These are phyloP conservation scores for Zonotrichia leucophrys DNA, from an alignment of 2,113 vertebrate genomes.

Conservation along the genomic window DNA sequence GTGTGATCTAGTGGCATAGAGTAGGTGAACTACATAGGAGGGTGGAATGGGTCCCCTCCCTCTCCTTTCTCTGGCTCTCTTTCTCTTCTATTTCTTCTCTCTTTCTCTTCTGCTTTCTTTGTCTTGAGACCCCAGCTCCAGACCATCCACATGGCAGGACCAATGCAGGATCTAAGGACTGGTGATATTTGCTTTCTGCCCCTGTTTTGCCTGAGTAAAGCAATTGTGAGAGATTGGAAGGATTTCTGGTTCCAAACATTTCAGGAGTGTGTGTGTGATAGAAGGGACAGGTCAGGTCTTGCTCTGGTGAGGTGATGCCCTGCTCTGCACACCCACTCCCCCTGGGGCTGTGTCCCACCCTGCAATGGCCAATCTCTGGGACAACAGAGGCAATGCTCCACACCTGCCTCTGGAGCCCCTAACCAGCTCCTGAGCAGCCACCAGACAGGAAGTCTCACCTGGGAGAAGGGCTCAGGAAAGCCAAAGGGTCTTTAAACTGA, in stretches of 20 bases:
- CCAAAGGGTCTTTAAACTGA: not conserved
- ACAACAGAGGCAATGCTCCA: not conserved
- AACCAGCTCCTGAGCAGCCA: not conserved
- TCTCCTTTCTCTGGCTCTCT: not conserved
- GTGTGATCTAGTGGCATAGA: too few relatives aligned
- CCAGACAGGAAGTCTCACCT: not conserved
- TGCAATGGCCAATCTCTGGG: not conserved
- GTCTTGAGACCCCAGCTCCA: not conserved
- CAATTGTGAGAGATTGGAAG: not conserved
- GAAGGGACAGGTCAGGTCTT: not conserved
- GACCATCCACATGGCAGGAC: not conserved
- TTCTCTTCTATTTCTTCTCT: not conserved
- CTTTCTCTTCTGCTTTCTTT: not conserved
- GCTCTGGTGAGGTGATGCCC: not conserved
- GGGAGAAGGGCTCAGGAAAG: too few relatives aligned
- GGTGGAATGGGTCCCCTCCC: fast-evolving
- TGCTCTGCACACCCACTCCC: not conserved
- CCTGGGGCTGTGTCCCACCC: too few relatives aligned
- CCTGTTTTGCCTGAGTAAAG: not conserved
- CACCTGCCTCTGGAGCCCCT: not conserved
- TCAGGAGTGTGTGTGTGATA: fast-evolving
- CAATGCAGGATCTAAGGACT: not conserved
- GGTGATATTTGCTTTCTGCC: not conserved
- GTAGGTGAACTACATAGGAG: not conserved
- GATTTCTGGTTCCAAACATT: not conserved